Evolutionary conservation across 2,113 vertebrate species (phyloP), one percentile per base, ranked within the genome.

Genomic region (Hippocampus abdominalis): DNA sequence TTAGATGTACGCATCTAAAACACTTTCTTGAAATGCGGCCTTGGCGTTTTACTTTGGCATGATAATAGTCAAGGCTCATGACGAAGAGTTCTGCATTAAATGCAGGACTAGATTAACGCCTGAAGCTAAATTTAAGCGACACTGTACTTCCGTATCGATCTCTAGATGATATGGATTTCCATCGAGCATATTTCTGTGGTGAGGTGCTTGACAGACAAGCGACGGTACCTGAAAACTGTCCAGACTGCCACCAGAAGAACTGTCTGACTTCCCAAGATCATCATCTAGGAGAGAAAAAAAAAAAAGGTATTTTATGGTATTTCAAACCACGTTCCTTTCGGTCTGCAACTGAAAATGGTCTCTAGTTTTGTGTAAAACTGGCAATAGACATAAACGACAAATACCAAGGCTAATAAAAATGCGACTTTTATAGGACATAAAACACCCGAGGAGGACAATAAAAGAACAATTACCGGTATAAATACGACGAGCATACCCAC

Each of bases 191-290:
- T 54, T 54, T 54, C n/a, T 23, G 51, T 23, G 8, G 36, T 46
- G 39, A 25, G 11, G 23, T 25, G 40, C 13, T n/a, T 63, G 10
- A 21, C 8, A n/a, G 42, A 63, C 11, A 4, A 20, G 21, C 21
- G 15, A 7, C 20, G 10, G 40, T 77, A 93, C 92, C 91, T 93
- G 94, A 91, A 96, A 97, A 90, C 93, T 98, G 82, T 99, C 97
- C 90, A 96, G 92, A 84, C 93, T 91, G 64, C 94, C 94, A 78
- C 94, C 94, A 78, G 94, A 93, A 40, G 94, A 95, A 73, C 92
- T 94, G 88, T 99, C 97, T 72, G 94, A 87, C 84, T 94, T 99
- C 81, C 91, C 93, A 86, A 94, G 92, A 79, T 99, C 97, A 86
- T 98, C 97, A 91, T 98, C 96, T 98, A 74, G 40, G 71, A 21